Evolutionary conservation across 2,888 invertebrate genomes (phyloP).

Genomic region (Eilema caniola): DNA sequence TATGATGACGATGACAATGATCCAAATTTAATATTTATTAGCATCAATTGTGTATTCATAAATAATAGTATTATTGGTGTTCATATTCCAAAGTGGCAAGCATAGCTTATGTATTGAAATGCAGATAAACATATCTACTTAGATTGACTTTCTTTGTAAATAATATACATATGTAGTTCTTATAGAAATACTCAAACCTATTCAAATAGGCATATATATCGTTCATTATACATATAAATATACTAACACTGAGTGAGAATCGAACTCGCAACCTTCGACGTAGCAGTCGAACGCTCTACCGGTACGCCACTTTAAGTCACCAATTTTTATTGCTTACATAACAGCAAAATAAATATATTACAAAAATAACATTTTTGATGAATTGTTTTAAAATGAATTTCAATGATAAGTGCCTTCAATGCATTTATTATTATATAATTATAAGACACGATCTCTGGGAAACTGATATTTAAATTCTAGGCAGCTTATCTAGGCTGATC

Average conservation of each 20-base stretch:
- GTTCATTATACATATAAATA: not conserved
- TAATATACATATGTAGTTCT: no score
- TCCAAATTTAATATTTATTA: not conserved
- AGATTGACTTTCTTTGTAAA: not conserved
- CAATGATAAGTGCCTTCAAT: slow-evolving; percentile 44
- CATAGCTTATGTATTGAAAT: not conserved
- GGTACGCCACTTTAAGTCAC: not conserved
- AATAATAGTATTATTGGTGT: not conserved
- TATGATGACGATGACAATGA: not conserved
- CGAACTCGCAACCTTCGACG: not conserved
- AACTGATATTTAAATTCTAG: slow-evolving; percentile 83
- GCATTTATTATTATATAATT: slow-evolving; percentile 46
- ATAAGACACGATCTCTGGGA: slow-evolving; percentile 78
- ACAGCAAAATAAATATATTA: not conserved
- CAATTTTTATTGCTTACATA: not conserved
- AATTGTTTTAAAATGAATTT: slow-evolving; percentile 24
- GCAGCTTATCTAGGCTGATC: slow-evolving; percentile 77
- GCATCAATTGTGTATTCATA: not conserved
- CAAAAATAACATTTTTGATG: not conserved
- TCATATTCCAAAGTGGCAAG: not conserved
- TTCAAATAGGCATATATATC: not conserved
- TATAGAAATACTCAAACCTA: not conserved
- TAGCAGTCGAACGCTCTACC: not conserved
- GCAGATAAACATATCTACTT: not conserved
- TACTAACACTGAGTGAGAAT: not conserved